Base-by-base conservation (phyloP, 1,140 invertebrate genomes). In the Hirudo medicinalis region DNA sequence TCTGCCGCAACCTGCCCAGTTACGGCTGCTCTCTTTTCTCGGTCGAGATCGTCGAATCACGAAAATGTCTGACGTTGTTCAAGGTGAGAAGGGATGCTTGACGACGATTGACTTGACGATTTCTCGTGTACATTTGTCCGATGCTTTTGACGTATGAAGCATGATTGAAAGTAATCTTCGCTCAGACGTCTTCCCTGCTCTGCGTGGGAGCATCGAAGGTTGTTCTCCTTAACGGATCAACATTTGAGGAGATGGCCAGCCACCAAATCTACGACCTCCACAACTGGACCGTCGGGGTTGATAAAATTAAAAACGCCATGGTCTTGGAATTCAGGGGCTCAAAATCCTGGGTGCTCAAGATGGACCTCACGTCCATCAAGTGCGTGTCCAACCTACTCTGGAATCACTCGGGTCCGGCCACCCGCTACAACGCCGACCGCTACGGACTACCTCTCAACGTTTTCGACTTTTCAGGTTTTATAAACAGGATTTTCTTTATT, bases 1-100 rank as follows among this genome's bases (percentile, higher is more conserved):
- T 86, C 71, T 87, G 86, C 76, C 85, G 86, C 74, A 83, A 87
- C 67, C 79, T 89, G 54, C 87, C 87, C 5, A 84, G 86, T 6
- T 87, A 85, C 79, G 85, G 86, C 13, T 88, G 87, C 78, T 85
- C 86, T 74, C 81, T 89, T 8, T 88, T 87, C 76, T 84, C 87
- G 75, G 88, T 89, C 11, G 88, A 88, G 78, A 87, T 89, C 77
- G 78, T 88, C 5, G 43, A 80, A 87, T 0, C 78, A 86, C 67
- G 85, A 54, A 43, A 25, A 36, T 49, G n/a, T 36, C 22, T 13
- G 53, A 70, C 20, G 6, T 53, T 70, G 17, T 25, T 25, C 4
- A 25, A 53, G 27, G 27, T 25, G 69, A 70, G 29, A 53, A 25
- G 19, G 2, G 2, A 22, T 20, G 17, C 9, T 36, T 32, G 67